Percentiles rank a stretch among this genome's conserved stretches.
These are phyloP conservation scores for Popillia japonica DNA, from an alignment of 1,140 invertebrate species.

Conservation along the genomic window DNA sequence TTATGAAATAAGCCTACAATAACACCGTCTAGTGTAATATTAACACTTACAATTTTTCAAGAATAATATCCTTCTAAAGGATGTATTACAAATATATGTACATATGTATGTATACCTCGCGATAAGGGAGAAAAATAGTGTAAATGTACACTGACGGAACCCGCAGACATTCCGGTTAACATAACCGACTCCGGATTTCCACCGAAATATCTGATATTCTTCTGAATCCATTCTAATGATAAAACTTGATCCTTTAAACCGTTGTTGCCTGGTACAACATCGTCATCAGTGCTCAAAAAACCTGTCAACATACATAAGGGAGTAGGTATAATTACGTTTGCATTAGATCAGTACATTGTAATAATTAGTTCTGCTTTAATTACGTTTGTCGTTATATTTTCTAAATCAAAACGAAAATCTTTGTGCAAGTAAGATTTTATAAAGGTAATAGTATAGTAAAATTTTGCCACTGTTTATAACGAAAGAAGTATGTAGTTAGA, in stretches of 20 bases:
- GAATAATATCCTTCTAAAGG: too few species aligned
- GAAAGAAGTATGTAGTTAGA: too few species aligned
- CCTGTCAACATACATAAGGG: conserved; percentile 60
- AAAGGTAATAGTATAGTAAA: too few species aligned
- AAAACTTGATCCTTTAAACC: conserved; percentile 70
- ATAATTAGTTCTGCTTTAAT: too few species aligned
- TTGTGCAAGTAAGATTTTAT: too few species aligned
- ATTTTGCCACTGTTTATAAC: too few species aligned
- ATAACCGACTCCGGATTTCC: conserved; percentile 65
- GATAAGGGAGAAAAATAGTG: conserved; percentile 68
- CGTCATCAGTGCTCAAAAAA: conserved; percentile 67
- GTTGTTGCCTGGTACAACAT: conserved; percentile 66
- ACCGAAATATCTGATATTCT: conserved; percentile 65
- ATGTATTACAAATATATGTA: conserved; percentile 1
- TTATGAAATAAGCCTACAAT: conserved; percentile 68
- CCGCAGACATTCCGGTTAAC: conserved; percentile 64
- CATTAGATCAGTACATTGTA: too few species aligned
- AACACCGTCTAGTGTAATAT: conserved; percentile 36
- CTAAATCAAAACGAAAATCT: too few species aligned
- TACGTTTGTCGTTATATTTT: too few species aligned
- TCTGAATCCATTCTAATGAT: conserved; percentile 68
- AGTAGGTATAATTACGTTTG: too few species aligned
- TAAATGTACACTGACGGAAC: conserved; percentile 66
- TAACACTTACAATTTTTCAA: too few species aligned
- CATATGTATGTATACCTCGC: conserved; percentile 54